Conservation (phyloP, 2,888 invertebrate genomes). For the Eurytoma californica region DNA sequence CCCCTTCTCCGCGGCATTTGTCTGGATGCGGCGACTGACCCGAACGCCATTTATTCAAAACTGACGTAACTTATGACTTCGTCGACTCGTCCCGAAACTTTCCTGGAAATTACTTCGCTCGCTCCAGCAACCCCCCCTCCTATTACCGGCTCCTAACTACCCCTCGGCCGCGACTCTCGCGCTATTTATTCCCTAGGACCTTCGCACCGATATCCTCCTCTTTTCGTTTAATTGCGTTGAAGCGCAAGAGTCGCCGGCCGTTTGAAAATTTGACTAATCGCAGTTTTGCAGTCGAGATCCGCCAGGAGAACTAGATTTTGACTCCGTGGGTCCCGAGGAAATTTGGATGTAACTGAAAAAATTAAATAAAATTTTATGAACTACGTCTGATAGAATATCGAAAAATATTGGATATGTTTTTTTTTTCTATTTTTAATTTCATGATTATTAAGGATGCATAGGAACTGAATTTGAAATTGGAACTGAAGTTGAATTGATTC, state of each 20-base stretch:
- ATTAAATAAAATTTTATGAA: no score
- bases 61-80: slow-evolving; percentile 50
- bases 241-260: no score
- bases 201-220: background rate
- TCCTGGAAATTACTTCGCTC: slow-evolving; percentile 26
- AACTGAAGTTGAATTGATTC: no score
- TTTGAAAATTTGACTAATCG: background rate
- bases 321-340: no score
- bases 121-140: background rate
- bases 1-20: slow-evolving; percentile 5
- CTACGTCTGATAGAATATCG: no score
- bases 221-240: background rate
- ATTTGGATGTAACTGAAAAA: no score
- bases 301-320: background rate
- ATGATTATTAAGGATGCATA: no score
- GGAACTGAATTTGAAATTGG: no score
- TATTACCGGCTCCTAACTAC: slow-evolving; percentile 14
- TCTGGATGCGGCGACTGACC: slow-evolving; percentile 41
- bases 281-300: background rate
- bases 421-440: no score
- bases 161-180: background rate
- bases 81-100: slow-evolving; percentile 23
- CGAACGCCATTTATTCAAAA: slow-evolving; percentile 50
- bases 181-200: slow-evolving; percentile 14
- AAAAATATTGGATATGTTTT: no score